phyloP scores from a whole-genome alignment of 1,140 invertebrate species.

The Ephestia elutella region DNA sequence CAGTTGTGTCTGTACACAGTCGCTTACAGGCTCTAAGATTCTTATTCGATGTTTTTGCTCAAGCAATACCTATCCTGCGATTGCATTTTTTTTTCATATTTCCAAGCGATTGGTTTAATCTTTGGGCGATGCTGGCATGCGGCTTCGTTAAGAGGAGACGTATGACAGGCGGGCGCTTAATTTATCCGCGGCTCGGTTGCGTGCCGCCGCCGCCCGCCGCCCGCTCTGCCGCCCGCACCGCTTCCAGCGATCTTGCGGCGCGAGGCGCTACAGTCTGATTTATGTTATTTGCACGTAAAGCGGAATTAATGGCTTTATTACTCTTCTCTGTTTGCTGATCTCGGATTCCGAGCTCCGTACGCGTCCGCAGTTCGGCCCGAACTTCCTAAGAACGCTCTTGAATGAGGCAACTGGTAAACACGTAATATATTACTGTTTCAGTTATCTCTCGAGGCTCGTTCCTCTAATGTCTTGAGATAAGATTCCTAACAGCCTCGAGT shows the following conservation, averaged over 20 bases:
- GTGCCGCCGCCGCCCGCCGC: constrained; percentile 30
- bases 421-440: constrained; percentile 32
- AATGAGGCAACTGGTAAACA: constrained; percentile 31
- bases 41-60: no score
- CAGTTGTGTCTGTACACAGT: no score
- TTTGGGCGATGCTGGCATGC: constrained; percentile 27
- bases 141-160: constrained; percentile 30
- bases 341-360: constrained; percentile 30
- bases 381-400: constrained; percentile 32
- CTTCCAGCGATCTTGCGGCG: constrained; percentile 40
- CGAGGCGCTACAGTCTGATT: constrained; percentile 61
- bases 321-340: constrained; percentile 61
- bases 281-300: constrained; percentile 70
- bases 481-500: constrained; percentile 12
- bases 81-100: constrained; percentile 19
- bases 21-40: no score
- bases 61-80: constrained; percentile 10
- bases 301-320: constrained; percentile 71
- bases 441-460: constrained; percentile 20
- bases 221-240: constrained; percentile 33
- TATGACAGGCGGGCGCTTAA: constrained; percentile 46
- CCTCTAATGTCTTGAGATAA: constrained; percentile 27
- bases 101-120: constrained; percentile 38
- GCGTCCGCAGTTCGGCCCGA: constrained; percentile 30
- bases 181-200: constrained; percentile 37